phyloP scores from a whole-genome alignment of 2,113 vertebrate genomes.

The Cheilinus undulatus region DNA sequence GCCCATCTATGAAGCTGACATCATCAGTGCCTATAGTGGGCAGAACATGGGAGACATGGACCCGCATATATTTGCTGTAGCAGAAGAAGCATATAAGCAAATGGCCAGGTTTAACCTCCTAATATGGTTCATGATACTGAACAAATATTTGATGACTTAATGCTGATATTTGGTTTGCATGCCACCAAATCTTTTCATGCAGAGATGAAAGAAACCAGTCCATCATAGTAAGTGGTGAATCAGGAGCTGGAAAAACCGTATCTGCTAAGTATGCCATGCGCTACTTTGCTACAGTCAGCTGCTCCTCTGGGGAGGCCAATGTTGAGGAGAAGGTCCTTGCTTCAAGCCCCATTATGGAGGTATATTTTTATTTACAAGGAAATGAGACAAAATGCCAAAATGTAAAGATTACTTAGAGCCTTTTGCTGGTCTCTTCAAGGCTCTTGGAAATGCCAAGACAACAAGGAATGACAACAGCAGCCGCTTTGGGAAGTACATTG shows the following conservation, averaged over 20 bases:
- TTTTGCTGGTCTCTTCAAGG: constrained; percentile 78
- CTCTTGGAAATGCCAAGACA: constrained; percentile 97
- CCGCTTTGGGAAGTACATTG: constrained; percentile 98
- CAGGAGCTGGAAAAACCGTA: constrained; percentile 97
- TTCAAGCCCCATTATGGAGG: constrained; percentile 99
- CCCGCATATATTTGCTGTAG: constrained; percentile 98
- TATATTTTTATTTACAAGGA: constrained; percentile 69
- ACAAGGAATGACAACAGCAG: constrained; percentile 99
- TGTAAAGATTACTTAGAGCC: not conserved
- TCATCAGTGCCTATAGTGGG: constrained; percentile 96
- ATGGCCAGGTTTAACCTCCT: constrained; percentile 90
- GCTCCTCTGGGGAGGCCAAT: constrained; percentile 89
- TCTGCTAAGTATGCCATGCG: constrained; percentile 98
- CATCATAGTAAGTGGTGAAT: constrained; percentile 98
- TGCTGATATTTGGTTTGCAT: constrained; percentile 3
- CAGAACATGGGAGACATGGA: constrained; percentile 99
- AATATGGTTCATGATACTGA: not conserved
- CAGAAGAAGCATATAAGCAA: constrained; percentile 96
- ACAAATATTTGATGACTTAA: not conserved
- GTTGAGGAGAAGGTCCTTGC: constrained; percentile 95
- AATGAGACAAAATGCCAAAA: not conserved
- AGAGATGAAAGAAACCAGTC: constrained; percentile 97
- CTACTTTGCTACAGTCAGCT: constrained; percentile 96
- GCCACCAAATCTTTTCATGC: constrained; percentile 17
- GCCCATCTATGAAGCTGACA: constrained; percentile 95